These are phyloP conservation scores for Podotricha telesiphe DNA, from an alignment of 2,888 invertebrate genomes.

Conservation along the genomic window DNA sequence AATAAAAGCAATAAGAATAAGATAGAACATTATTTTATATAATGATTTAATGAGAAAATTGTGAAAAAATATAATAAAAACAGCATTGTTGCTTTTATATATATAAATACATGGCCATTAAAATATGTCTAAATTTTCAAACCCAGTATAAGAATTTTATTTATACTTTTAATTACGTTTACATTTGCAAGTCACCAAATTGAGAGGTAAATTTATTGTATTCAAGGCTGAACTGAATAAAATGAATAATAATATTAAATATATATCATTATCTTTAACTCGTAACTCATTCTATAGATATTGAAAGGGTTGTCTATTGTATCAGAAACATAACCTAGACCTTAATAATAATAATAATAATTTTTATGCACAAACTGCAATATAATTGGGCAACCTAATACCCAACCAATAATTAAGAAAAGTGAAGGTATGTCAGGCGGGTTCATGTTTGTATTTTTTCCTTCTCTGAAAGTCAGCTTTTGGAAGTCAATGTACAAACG, in stretches of 20 bases:
- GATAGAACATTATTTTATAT: background rate
- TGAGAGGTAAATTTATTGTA: constrained; percentile 7
- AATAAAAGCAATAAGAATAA: background rate
- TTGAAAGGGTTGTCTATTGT: background rate
- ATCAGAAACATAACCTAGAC: background rate
- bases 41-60: background rate
- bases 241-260: constrained; percentile 1
- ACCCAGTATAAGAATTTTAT: background rate
- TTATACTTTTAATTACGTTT: background rate
- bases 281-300: background rate
- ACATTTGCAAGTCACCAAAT: too few species aligned
- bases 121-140: background rate
- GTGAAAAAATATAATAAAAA: background rate
- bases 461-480: constrained; percentile 47
- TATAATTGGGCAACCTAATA: constrained; percentile 4
- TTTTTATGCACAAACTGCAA: background rate
- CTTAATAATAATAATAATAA: background rate
- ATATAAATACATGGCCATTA: too few species aligned
- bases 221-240: background rate
- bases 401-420: constrained; percentile 2
- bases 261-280: too few species aligned
- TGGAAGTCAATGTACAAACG: constrained; percentile 72
- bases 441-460: constrained; percentile 1
- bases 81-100: background rate
- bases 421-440: background rate